Conservation (phyloP, 2,797 vertebrate genomes). For the Onychomys torridus region DNA sequence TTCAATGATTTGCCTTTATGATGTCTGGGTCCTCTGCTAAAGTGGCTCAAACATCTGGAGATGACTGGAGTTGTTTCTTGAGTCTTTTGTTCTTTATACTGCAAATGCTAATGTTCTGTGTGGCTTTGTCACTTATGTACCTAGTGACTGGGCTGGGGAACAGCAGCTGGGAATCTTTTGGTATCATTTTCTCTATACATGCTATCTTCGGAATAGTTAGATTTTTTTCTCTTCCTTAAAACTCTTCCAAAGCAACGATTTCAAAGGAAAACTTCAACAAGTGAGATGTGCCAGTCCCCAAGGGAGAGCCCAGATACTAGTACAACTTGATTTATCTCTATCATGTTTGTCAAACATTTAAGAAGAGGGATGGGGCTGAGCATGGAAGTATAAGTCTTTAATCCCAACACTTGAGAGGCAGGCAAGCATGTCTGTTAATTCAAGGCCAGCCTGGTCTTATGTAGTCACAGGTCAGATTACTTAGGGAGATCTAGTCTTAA, state of each 20-base stretch:
- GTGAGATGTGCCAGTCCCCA: neutral
- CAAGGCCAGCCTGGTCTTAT: neutral
- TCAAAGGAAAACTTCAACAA: neutral
- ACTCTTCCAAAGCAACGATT: neutral
- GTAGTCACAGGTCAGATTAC: neutral
- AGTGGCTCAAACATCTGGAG: neutral
- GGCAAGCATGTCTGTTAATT: neutral
- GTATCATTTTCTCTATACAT: neutral
- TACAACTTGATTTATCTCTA: neutral
- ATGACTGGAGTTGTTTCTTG: neutral
- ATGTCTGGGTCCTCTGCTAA: neutral
- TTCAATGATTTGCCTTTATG: neutral
- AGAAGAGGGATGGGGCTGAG: neutral
- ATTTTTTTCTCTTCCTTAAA: neutral
- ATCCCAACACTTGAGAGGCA: neutral
- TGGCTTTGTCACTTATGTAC: neutral
- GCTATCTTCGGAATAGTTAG: neutral
- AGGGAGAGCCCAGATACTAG: neutral
- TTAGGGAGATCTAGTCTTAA: neutral
- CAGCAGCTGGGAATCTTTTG: neutral
- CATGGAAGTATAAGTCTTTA: neutral
- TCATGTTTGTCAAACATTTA: neutral
- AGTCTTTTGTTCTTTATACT: neutral
- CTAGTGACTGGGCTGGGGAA: neutral
- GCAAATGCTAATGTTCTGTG: neutral